A percentile compares a stretch with the other conserved stretches of the same genome.
These are phyloP conservation scores for Tenthredo notha DNA, from an alignment of 2,888 invertebrate genomes.

Conservation along the genomic window DNA sequence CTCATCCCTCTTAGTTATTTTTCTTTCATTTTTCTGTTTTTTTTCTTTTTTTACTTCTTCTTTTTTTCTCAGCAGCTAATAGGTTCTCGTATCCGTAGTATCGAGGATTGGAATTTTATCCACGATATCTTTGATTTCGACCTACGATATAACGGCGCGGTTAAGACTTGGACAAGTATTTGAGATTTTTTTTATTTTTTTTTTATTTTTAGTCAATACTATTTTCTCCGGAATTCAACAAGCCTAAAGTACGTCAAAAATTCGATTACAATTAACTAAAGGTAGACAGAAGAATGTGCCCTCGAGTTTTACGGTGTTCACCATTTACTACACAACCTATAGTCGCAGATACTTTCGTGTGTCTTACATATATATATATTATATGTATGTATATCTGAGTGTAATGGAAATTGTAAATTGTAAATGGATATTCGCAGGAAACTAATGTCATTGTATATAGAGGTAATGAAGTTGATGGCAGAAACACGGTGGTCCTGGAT, in stretches of 20 bases:
- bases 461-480: constrained; percentile 67
- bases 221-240: constrained; percentile 8
- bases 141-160: not conserved
- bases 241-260: constrained; percentile 12
- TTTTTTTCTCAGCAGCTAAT: not conserved
- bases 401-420: not conserved
- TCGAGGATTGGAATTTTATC: constrained; percentile 1
- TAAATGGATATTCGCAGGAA: constrained; percentile 11
- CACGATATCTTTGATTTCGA: constrained; percentile 15
- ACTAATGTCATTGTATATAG: constrained; percentile 44
- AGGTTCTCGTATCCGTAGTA: not conserved
- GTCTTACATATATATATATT: not conserved
- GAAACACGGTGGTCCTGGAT: constrained; percentile 64
- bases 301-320: not conserved
- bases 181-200: no score
- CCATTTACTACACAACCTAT: no score
- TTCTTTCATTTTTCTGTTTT: not conserved
- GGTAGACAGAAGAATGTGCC: not conserved
- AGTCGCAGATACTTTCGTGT: not conserved
- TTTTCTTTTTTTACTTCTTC: not conserved
- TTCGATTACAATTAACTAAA: constrained; percentile 41
- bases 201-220: not conserved
- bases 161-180: not conserved
- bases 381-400: not conserved
- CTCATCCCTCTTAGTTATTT: not conserved